Evolutionary conservation across 2,113 vertebrate species (phyloP).

Genomic region (Ginglymostoma cirratum): DNA sequence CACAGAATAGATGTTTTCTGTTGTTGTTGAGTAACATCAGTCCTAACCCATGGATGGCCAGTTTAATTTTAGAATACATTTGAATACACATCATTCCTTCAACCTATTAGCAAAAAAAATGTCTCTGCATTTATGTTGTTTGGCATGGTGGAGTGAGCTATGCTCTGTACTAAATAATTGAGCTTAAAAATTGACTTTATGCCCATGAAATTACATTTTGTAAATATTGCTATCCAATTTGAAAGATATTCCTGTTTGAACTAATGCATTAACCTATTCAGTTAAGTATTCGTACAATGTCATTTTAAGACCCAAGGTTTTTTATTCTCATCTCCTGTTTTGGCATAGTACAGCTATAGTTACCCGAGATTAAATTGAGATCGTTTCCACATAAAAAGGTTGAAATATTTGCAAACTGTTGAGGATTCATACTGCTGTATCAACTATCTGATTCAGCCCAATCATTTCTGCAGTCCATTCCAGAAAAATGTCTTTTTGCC

Average conservation of each 20-base stretch:
- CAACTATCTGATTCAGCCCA: not conserved
- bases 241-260: conserved; percentile 9
- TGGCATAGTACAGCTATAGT: not conserved
- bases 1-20: not conserved
- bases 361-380: not conserved
- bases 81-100: not conserved
- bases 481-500: not conserved
- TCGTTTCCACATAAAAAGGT: not conserved
- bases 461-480: not conserved
- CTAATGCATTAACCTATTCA: not conserved
- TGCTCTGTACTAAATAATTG: not conserved
- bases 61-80: conserved; percentile 1
- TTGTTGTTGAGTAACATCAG: not conserved
- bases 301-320: not conserved
- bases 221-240: not conserved
- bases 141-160: not conserved
- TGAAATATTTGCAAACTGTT: not conserved
- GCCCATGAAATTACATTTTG: not conserved
- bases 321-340: not conserved
- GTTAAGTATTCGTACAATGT: not conserved
- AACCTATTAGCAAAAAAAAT: not conserved
- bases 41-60: not conserved
- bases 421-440: not conserved
- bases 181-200: not conserved
- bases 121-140: not conserved